Base-by-base conservation (phyloP, 1,140 invertebrate genomes). In the Drosophila funebris region DNA sequence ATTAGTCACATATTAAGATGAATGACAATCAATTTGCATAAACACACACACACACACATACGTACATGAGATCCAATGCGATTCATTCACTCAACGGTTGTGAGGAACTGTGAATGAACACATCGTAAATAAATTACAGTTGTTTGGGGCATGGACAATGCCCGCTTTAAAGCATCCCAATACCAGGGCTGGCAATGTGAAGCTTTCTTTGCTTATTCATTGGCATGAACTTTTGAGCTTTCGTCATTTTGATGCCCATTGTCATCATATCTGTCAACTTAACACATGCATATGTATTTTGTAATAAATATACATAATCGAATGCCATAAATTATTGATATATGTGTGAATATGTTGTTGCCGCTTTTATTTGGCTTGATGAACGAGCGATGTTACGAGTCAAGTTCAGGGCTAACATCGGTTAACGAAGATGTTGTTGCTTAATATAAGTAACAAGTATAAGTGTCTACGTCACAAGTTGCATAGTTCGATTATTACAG, bases 391-490 rank as follows among this genome's bases (percentile, higher is more conserved):
- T 37, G 44, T 37, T 37, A 37, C 7, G 57, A 31, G 53, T 68
- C 70, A 73, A 73, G 70, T 73, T 73, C 70, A 73, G 64, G 70
- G 70, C 56, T 57, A 41, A 52, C 27, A 44, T 24, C 22, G 13
- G 44, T 5, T 27, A 46, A 27, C 11, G 18, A 52, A 53, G 36
- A 44, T 4, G 44, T 16, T 27, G 5, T 64, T 33, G 44, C 33
- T 31, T 29, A n/a, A 20, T 2, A 36, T 36, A 9, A 13, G 4
- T 9, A 9, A 4, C 27, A 52, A 52, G n/a, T n/a, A n/a, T n/a
- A n/a, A n/a, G n/a, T 29, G 14, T 33, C 14, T 6, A 18, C 48
- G 14, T 52, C 48, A 31, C 24, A 33, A 53, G 20, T 27, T 63
- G 16, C 29, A 29, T n/a, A 52, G 5, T 5, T 14, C 11, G 29